Base-by-base conservation (phyloP, 35 echinoderm and acorn worm species). In the Amphiura filiformis region DNA sequence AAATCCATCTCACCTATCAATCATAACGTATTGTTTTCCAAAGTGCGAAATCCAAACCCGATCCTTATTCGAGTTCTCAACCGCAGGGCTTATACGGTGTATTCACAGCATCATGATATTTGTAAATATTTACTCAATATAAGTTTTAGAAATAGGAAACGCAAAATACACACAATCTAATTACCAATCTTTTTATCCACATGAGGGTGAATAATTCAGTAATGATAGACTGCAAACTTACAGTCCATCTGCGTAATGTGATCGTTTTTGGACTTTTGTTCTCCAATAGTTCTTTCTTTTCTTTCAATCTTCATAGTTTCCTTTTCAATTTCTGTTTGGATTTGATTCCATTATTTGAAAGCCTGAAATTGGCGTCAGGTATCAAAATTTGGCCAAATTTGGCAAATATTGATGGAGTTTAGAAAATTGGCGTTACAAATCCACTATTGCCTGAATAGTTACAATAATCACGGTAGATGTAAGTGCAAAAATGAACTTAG, bases 51-150 rank as follows among this genome's bases (percentile, higher is more conserved):
- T 70, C 26, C 61, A 70, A 70, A 70, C 61, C 61, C 26, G 61
- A 70, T 70, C 28, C 61, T 18, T 30, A 70, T 18, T 30, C 61
- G 26, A 70, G 15, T 18, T 70, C 28, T 70, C 17, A 70, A 70
- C 61, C 61, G 61, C 61, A 70, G 61, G 61, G 61, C 61, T 70
- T 70, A 70, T 70, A 70, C 17, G 61, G 61, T 26, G 61, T 70
- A n/a, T 70, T 70, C 61, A 70, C 26, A n/a, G 61, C 61, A 70
- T 70, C 61, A 70, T 70, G 61, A 70, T 70, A 70, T 70, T 70
- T 70, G 61, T 70, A 70, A 70, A 70, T 70, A 70, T 70, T 70
- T 70, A 30, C 61, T 70, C 61, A 70, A 70, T 70, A 70, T 70
- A 70, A 70, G 61, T 70, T 70, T 70, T 70, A 18, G 61, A 70